A percentile compares a stretch with the other conserved stretches of the same genome.
Evolutionary conservation across 2,113 vertebrate species (phyloP).

Genomic region (Clarias batrachus): DNA sequence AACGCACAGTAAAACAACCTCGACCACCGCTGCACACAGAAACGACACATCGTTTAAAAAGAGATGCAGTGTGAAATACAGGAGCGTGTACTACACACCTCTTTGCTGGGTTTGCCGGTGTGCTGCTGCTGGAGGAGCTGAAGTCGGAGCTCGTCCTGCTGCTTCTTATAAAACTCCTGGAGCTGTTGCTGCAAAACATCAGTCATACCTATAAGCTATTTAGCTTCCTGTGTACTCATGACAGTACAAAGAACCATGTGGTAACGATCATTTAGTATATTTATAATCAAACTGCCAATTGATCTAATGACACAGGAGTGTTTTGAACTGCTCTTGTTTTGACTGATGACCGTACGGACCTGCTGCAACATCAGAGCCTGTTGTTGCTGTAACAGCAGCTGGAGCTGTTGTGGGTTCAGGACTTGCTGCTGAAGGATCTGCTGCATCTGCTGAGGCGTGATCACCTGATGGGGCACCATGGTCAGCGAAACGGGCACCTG

Average conservation of each 20-base stretch:
- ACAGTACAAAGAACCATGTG: not conserved
- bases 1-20: not conserved
- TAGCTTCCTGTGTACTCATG: not conserved
- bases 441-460: slow-evolving; percentile 60
- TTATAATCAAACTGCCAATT: not conserved
- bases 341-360: slow-evolving; percentile 53
- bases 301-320: not conserved
- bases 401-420: slow-evolving; percentile 74
- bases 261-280: not conserved
- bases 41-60: not conserved
- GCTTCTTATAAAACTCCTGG: slow-evolving; percentile 77
- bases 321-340: not conserved
- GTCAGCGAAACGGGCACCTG: slow-evolving; percentile 66
- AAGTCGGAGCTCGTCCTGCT: slow-evolving; percentile 74
- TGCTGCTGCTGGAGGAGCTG: slow-evolving; percentile 75
- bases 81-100: slow-evolving; percentile 59
- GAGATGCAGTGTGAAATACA: not conserved
- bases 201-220: not conserved
- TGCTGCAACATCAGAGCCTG: slow-evolving; percentile 78
- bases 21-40: not conserved
- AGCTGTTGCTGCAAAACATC: slow-evolving; percentile 69
- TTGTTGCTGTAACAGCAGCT: slow-evolving; percentile 74
- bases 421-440: slow-evolving; percentile 65
- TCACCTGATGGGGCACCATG: slow-evolving; percentile 74
- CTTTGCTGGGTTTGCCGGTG: slow-evolving; percentile 70